A percentile compares a stretch with the other conserved stretches of the same genome.
Evolutionary conservation across 1,140 invertebrate genomes (phyloP).

Genomic region (Pseudomyrmex dendroicus): DNA sequence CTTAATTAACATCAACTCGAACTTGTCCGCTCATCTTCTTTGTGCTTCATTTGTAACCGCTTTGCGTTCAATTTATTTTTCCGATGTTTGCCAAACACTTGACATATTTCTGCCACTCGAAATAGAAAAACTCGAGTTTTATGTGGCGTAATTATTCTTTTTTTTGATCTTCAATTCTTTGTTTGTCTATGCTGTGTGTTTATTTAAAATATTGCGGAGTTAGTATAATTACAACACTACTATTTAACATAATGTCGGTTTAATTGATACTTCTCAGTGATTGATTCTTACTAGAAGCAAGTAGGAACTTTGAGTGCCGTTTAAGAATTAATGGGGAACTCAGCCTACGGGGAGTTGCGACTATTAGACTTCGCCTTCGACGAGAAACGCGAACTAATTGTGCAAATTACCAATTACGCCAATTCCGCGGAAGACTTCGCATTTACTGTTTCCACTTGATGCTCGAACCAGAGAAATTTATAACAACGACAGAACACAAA

Average conservation of each 20-base stretch:
- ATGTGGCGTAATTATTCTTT: not conserved
- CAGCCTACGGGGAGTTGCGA: conserved; percentile 43
- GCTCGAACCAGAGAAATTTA: conserved; percentile 25
- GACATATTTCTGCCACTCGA: not conserved
- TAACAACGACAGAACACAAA: not conserved
- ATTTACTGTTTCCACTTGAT: conserved; percentile 37
- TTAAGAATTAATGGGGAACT: conserved; percentile 51
- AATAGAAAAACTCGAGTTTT: not conserved
- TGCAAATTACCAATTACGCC: conserved; percentile 54
- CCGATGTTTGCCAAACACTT: conserved; percentile 36
- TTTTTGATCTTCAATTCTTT: not conserved
- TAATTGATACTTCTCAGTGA: not conserved
- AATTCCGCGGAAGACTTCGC: conserved; percentile 45
- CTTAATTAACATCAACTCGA: conserved; percentile 56
- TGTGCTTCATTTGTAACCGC: not conserved
- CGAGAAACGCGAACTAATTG: conserved; percentile 54
- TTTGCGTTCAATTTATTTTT: conserved; percentile 31
- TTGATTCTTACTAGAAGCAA: conserved; percentile 38
- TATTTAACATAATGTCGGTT: not conserved
- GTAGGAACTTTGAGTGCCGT: conserved; percentile 17
- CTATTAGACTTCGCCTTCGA: conserved; percentile 57
- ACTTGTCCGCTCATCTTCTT: conserved; percentile 1
- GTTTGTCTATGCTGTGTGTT: not conserved
- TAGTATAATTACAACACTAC: too few species aligned
- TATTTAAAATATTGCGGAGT: not conserved